Conservation (phyloP, 2,113 vertebrate genomes). For the Pollimyrus isidori region DNA sequence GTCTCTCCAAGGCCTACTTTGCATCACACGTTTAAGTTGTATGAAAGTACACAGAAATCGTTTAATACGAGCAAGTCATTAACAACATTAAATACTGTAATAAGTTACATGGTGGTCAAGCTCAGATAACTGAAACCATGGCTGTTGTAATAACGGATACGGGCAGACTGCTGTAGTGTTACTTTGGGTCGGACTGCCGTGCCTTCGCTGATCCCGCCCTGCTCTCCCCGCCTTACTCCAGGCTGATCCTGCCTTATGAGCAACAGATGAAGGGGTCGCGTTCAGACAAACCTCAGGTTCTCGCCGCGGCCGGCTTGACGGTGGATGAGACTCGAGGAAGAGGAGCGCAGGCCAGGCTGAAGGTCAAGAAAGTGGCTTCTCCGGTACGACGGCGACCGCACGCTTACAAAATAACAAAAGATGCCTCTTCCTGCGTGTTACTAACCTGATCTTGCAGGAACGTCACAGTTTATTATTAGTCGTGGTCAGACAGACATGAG, state of each 20-base stretch:
- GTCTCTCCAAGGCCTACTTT: too few species aligned
- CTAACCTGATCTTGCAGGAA: not conserved
- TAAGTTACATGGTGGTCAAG: not conserved
- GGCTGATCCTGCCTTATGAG: conserved; percentile 15
- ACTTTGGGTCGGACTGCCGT: not conserved
- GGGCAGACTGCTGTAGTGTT: not conserved
- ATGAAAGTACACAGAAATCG: too few species aligned
- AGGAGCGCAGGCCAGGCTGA: not conserved
- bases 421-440: not conserved
- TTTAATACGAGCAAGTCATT: not conserved
- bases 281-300: not conserved
- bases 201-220: too few species aligned
- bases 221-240: not conserved
- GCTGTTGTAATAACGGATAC: not conserved
- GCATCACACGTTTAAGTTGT: too few species aligned
- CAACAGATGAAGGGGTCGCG: not conserved
- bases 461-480: not conserved
- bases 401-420: not conserved
- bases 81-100: not conserved
- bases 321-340: not conserved
- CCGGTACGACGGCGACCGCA: not conserved
- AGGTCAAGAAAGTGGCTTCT: not conserved
- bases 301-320: not conserved
- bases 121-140: not conserved
- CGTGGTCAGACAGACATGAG: not conserved